These are phyloP conservation scores for Tricholaema leucomelas DNA, from an alignment of 2,113 vertebrate species.

Conservation along the genomic window DNA sequence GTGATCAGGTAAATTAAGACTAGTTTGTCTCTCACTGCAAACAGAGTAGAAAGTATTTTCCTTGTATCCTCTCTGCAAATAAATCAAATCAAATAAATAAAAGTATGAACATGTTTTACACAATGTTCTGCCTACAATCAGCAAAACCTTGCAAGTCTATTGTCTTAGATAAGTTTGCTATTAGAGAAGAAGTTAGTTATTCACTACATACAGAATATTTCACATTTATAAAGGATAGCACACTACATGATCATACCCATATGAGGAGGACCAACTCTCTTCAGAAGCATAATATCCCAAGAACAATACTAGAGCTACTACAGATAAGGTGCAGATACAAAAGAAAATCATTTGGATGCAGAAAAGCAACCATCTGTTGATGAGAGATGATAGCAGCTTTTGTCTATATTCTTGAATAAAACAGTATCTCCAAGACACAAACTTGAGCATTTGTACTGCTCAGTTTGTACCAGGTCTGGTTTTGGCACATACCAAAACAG, in stretches of 20 bases:
- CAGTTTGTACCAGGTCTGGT: background rate
- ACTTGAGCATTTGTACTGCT: background rate
- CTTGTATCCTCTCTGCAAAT: background rate
- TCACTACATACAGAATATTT: background rate
- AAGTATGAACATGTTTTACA: background rate
- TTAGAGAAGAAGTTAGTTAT: background rate
- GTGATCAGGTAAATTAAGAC: background rate
- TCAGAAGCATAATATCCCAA: background rate
- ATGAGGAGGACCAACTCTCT: background rate
- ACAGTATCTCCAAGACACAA: background rate
- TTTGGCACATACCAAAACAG: too few species aligned
- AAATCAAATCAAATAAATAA: background rate
- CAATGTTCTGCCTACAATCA: background rate
- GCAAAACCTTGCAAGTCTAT: background rate
- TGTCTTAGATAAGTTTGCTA: background rate
- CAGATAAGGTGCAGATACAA: fast-evolving
- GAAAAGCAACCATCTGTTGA: background rate
- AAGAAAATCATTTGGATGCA: background rate
- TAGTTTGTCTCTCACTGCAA: background rate
- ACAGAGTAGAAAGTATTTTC: background rate
- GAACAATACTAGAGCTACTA: background rate
- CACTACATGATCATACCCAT: background rate
- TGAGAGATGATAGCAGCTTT: background rate
- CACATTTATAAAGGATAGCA: background rate
- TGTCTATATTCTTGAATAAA: background rate